phyloP scores from a whole-genome alignment of 2,113 vertebrate species.

The Rhizomys pruinosus region DNA sequence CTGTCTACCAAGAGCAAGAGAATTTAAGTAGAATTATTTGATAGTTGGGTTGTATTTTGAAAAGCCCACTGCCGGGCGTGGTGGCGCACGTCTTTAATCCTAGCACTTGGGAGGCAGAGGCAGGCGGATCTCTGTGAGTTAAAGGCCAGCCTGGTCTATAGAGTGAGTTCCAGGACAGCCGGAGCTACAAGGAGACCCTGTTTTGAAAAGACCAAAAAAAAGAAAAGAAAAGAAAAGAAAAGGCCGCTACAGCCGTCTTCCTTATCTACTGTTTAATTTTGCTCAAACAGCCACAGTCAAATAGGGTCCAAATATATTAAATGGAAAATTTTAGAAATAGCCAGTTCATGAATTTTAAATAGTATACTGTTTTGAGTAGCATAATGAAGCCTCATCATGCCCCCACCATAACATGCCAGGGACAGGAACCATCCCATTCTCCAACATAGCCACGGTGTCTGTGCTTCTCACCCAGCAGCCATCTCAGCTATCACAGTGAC shows the following conservation, averaged over 20 bases:
- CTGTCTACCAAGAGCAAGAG: background rate
- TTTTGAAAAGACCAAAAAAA: too few relatives aligned
- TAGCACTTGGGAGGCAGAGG: too few relatives aligned
- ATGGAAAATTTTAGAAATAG: background rate
- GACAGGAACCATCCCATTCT: background rate
- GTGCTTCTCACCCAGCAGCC: background rate
- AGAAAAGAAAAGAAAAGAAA: too few relatives aligned
- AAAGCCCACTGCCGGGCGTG: too few relatives aligned
- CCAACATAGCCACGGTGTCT: background rate
- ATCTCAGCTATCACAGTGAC: background rate
- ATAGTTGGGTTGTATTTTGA: background rate
- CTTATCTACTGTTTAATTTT: background rate
- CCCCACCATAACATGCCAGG: background rate
- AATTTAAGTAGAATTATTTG: background rate
- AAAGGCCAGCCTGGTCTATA: too few relatives aligned
- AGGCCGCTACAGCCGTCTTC: too few relatives aligned
- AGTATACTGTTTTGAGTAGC: background rate
- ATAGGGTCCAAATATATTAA: background rate
- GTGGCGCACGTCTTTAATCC: too few relatives aligned
- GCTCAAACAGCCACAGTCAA: background rate
- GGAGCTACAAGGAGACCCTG: too few relatives aligned
- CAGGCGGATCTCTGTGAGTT: too few relatives aligned
- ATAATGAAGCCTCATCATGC: background rate
- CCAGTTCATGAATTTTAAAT: background rate
- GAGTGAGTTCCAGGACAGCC: too few relatives aligned